Evolutionary conservation across 1,140 invertebrate species (phyloP).

Genomic region (Eciton burchellii): DNA sequence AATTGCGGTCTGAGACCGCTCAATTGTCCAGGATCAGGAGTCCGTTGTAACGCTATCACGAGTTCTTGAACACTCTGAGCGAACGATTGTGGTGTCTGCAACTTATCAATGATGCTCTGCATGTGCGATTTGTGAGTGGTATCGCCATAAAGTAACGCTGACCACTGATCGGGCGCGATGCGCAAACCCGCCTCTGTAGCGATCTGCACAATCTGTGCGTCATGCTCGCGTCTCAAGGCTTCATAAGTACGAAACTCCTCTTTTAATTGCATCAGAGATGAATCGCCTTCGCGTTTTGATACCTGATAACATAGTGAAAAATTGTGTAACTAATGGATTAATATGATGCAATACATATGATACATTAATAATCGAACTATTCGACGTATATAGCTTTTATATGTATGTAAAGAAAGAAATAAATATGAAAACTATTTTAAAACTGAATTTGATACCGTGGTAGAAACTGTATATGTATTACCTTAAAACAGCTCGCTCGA

Average conservation of each 20-base stretch:
- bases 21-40: slow-evolving; percentile 95
- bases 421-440: too few species aligned
- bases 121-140: slow-evolving; percentile 98
- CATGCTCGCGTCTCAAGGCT: slow-evolving; percentile 96
- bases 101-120: slow-evolving; percentile 98
- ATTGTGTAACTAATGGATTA: neutral
- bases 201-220: slow-evolving; percentile 99
- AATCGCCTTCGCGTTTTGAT: slow-evolving; percentile 98
- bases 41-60: slow-evolving; percentile 96
- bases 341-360: slow-evolving; percentile 45
- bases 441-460: too few species aligned
- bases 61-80: slow-evolving; percentile 96
- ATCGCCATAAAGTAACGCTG: slow-evolving; percentile 97
- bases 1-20: slow-evolving; percentile 91
- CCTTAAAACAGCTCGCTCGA: slow-evolving; percentile 99
- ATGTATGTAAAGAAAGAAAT: too few species aligned
- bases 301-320: slow-evolving; percentile 87
- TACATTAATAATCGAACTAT: neutral
- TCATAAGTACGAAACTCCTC: slow-evolving; percentile 99
- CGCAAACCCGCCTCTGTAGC: slow-evolving; percentile 98
- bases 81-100: slow-evolving; percentile 96
- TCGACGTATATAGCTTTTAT: neutral
- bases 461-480: slow-evolving; percentile 78
- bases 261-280: slow-evolving; percentile 99
- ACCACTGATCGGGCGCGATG: slow-evolving; percentile 99